Conservation (phyloP, 2,113 vertebrate genomes). For the Struthidea cinerea region DNA sequence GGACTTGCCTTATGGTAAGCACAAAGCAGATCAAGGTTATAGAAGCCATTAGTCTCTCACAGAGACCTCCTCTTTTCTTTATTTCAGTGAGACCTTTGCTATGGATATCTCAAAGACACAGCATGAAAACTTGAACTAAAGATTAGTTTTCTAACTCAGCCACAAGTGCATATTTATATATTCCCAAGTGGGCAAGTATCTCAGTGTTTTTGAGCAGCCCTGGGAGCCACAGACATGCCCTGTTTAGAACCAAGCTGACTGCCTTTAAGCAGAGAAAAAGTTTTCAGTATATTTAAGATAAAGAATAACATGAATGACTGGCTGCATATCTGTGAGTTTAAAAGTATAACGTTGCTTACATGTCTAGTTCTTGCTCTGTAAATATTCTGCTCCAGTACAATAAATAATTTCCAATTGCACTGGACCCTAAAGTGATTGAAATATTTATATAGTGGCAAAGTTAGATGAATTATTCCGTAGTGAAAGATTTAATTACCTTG, state of each 20-base stretch:
- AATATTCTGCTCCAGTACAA: neutral
- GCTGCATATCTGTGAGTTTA: neutral
- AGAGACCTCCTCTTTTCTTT: neutral
- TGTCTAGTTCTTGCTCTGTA: neutral
- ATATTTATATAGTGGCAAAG: constrained; percentile 10
- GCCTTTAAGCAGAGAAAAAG: neutral
- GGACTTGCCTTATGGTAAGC: neutral
- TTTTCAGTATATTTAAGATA: neutral
- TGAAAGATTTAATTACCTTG: constrained; percentile 47
- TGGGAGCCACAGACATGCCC: neutral
- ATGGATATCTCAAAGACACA: neutral
- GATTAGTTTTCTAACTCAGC: neutral
- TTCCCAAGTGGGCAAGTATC: neutral
- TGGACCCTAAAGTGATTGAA: constrained; percentile 50
- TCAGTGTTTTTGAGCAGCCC: neutral
- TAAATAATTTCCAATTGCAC: constrained; percentile 54
- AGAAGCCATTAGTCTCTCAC: neutral
- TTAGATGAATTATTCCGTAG: constrained; percentile 26
- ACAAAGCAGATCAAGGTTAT: neutral
- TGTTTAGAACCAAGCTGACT: neutral
- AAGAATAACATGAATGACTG: neutral
- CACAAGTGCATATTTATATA: neutral
- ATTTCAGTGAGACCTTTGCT: neutral
- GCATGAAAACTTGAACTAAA: neutral
- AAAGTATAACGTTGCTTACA: neutral